These are phyloP conservation scores for Vicugna pacos DNA, from an alignment of 2,113 vertebrate species.

Conservation along the genomic window DNA sequence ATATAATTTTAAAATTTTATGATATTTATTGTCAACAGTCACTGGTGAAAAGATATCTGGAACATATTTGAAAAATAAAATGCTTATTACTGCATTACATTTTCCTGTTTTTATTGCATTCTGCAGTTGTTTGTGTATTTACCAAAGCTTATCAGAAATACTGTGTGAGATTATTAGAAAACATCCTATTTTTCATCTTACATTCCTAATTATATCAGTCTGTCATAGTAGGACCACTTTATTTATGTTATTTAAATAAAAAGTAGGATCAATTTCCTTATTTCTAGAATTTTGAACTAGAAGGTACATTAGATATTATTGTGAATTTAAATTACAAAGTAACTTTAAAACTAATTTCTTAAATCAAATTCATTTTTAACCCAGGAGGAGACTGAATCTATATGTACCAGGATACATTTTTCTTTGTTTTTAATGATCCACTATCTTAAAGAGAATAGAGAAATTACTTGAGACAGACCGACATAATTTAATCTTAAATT, in stretches of 20 bases:
- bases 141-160: constrained; percentile 18
- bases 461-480: background rate
- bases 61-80: constrained; percentile 38
- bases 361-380: constrained; percentile 52
- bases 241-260: background rate
- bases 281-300: constrained; percentile 47
- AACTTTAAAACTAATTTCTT: constrained; percentile 3
- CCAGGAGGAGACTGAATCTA: background rate
- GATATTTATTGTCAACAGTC: background rate
- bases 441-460: background rate
- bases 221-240: background rate
- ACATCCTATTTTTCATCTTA: background rate
- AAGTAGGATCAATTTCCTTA: background rate
- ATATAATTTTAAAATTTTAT: background rate
- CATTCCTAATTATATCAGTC: background rate
- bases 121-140: background rate
- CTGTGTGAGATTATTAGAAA: background rate
- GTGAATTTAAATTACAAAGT: constrained; percentile 16
- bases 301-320: background rate
- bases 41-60: background rate
- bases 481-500: constrained; percentile 19
- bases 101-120: constrained; percentile 13
- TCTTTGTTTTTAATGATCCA: background rate
- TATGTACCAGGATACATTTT: background rate
- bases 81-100: background rate